These are phyloP conservation scores for Megaceryle maxima DNA, from an alignment of 2,113 vertebrate species.

Conservation along the genomic window DNA sequence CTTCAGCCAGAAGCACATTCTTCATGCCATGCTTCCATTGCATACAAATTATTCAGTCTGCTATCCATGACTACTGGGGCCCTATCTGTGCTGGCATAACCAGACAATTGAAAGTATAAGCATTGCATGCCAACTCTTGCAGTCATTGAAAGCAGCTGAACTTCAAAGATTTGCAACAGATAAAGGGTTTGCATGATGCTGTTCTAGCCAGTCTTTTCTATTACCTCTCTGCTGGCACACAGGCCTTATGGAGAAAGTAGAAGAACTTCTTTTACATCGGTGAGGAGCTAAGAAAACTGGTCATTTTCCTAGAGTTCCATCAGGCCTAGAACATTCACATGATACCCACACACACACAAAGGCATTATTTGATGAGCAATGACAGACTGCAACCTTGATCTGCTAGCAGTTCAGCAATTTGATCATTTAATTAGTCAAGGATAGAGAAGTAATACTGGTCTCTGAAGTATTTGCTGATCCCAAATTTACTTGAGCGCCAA, in stretches of 20 bases:
- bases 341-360: background rate
- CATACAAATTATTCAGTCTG: background rate
- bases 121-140: rapidly evolving
- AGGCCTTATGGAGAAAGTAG: rapidly evolving
- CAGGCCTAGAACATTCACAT: background rate
- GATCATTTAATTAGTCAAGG: background rate
- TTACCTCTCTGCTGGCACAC: background rate
- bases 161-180: background rate
- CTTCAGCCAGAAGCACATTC: background rate
- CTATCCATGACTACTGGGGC: background rate
- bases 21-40: background rate
- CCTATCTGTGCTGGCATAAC: background rate
- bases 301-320: rapidly evolving
- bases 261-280: background rate
- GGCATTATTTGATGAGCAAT: background rate
- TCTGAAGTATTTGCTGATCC: background rate
- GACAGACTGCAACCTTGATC: background rate
- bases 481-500: background rate
- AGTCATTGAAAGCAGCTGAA: background rate
- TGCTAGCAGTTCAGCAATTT: background rate
- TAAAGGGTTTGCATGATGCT: background rate
- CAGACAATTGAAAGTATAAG: background rate
- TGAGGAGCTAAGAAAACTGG: background rate
- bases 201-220: background rate
- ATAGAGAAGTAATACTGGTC: background rate